Evolutionary conservation across 1,140 invertebrate species (phyloP), one percentile per base, ranked within the genome.

Genomic region (Hylaeus volcanicus): DNA sequence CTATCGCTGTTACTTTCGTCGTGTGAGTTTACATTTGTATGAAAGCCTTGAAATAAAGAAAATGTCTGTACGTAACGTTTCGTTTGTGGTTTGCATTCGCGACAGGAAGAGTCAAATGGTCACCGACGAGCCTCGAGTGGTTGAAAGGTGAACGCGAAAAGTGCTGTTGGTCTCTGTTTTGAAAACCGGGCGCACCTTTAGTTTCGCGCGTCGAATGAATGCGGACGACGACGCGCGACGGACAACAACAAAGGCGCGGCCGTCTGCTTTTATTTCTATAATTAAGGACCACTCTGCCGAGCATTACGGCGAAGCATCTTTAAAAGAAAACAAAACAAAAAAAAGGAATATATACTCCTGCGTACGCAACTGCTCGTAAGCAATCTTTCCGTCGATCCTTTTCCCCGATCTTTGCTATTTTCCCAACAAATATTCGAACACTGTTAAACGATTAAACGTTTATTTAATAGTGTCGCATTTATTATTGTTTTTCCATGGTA

Each of bases 171-270:
- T 51, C 11, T 15, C 55, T 58, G 60, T 73, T 74, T 74, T 79
- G 48, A 74, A 79, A 64, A 37, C 9, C 68, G 6, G 37, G 55
- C 15, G 55, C 15, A 53, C 9, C 55, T 61, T 77, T 66, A n/a
- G 63, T 37, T 76, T 76, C 74, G 45, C 75, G 68, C 74, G 58
- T 74, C 51, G 70, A 55, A 45, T 79, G 70, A 74, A 78, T 61
- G 48, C 60, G 2, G 48, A 4, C 9, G 48, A 48, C 55, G 55
- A 43, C 14, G 14, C 1, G 4, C 8, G 58, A 26, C 26, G 26
- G 26, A 26, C 26, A 26, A 0, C n/a, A 73, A 73, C 76, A 79
- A 79, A 79, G 68, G 48, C 45, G 55, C 48, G n/a, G 6, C 37
- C 55, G 65, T 61, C 8, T 11, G n/a, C 43, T 56, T 72, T 79